Evolutionary conservation across 2,888 invertebrate genomes (phyloP), one percentile per base, ranked within the genome.

Genomic region (Neuroscelio doddi): DNA sequence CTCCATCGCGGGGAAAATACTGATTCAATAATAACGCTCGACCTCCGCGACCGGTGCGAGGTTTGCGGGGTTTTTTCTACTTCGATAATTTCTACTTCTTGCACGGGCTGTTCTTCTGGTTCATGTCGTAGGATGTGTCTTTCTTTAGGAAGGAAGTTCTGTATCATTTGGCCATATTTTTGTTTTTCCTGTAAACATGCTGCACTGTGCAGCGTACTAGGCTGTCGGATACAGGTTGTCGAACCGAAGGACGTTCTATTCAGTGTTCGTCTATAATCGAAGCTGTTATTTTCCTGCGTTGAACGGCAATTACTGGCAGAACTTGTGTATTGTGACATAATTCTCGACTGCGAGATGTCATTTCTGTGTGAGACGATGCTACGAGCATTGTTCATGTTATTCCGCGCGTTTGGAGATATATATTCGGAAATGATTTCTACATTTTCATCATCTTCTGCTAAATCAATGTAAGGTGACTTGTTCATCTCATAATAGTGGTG

Each of bases 121-220:
- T 69, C 74, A 12, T 56, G 58, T 1, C 55, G 65, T 3, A 74
- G 12, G 14, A 72, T 41, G 1, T 77, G 70, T 30, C 71, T 65
- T 5, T 47, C 42, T 1, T 47, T 42, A 0, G 77, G 75, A 2
- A 73, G 16, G 34, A 76, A 79, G 21, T 71, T 76, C 24, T 77
- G 76, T 7, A 82, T 14, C 55, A 82, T 36, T 21, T 77, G 74
- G n/a, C 74, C 66, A 34, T 82, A 82, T 10, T 80, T 73, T 51
- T 65, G 66, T 36, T 72, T 79, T 12, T 81, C 79, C 8, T 67
- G 72, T 12, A 81, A 51, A 5, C 70, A 66, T 45, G 74, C 69
- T 0, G 78, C 74, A 17, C 64, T 76, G 1, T 49, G 52, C 17
- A 80, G 45, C 0, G 77, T 77, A 0, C 69, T 57, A 32, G 69